Evolutionary conservation across 2,113 vertebrate species (phyloP).

Genomic region (Clarias magur): DNA sequence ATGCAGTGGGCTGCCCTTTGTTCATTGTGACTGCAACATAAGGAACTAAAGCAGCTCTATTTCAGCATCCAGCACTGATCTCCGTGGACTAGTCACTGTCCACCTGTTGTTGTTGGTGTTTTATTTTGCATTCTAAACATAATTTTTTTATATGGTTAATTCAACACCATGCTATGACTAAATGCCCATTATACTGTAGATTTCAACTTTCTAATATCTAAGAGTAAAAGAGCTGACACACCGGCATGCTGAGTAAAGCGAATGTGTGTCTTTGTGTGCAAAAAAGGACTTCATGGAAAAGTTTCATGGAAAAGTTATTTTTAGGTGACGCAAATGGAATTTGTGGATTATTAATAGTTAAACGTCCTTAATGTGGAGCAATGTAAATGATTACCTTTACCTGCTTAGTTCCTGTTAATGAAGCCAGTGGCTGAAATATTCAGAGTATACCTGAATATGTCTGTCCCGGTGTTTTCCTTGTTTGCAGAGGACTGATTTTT

Average conservation of each 20-base stretch:
- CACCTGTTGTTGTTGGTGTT: background rate
- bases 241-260: background rate
- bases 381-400: slow-evolving; percentile 8
- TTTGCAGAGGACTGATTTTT: background rate
- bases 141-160: background rate
- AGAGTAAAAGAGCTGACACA: background rate
- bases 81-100: background rate
- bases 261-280: background rate
- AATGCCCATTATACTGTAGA: background rate
- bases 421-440: background rate
- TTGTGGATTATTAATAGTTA: slow-evolving; percentile 3
- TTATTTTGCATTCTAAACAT: background rate
- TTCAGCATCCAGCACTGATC: slow-evolving; percentile 21
- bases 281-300: background rate
- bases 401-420: background rate
- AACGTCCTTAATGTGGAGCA: background rate
- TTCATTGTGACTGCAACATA: slow-evolving; percentile 70
- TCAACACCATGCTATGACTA: background rate
- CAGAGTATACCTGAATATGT: background rate
- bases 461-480: background rate
- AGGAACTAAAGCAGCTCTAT: slow-evolving; percentile 42
- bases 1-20: slow-evolving; percentile 63
- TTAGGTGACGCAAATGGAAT: background rate
- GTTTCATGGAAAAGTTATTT: background rate
- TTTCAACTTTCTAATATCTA: background rate